Conservation (phyloP, 2,888 invertebrate genomes). For the Eugnorisma glareosa region DNA sequence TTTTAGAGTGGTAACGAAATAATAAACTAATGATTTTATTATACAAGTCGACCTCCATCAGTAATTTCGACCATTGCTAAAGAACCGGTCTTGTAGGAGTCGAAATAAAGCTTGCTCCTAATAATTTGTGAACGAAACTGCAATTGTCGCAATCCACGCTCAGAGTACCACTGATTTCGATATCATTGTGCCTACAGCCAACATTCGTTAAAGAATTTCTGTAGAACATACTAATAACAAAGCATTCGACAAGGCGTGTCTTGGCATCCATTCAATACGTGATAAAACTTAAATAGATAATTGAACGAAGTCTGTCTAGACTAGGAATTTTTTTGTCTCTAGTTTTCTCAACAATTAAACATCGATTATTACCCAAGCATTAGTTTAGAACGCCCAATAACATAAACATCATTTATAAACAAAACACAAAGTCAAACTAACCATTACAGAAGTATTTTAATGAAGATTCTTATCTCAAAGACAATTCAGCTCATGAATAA, state of each 20-base stretch:
- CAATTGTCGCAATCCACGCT: conserved; percentile 54
- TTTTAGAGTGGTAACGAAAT: conserved; percentile 45
- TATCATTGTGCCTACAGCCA: conserved; percentile 28
- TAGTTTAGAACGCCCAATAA: conserved; percentile 17
- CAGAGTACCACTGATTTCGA: conserved; percentile 27
- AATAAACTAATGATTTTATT: conserved; percentile 63
- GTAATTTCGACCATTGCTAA: conserved; percentile 77
- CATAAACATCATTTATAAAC: conserved; percentile 22
- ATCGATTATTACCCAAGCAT: conserved; percentile 1
- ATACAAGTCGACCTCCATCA: conserved; percentile 74
- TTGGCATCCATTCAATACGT: conserved; percentile 55
- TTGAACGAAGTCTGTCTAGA: conserved; percentile 22
- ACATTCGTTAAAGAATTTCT: conserved; percentile 26
- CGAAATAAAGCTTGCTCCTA: conserved; percentile 68
- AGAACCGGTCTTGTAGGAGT: conserved; percentile 77
- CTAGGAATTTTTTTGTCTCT: conserved; percentile 8
- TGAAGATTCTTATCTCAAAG: conserved; percentile 56
- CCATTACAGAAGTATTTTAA: conserved; percentile 47
- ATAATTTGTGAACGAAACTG: conserved; percentile 64
- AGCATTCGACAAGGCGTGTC: conserved; percentile 38
- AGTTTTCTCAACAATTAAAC: conserved; percentile 9
- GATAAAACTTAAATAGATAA: conserved; percentile 55
- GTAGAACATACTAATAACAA: conserved; percentile 25
- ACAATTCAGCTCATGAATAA: conserved; percentile 62
- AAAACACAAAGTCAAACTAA: conserved; percentile 34